A percentile compares a stretch with the other conserved stretches of the same genome.
phyloP scores from a whole-genome alignment of 2,888 invertebrate genomes.

The Amphipyra tragopoginis region DNA sequence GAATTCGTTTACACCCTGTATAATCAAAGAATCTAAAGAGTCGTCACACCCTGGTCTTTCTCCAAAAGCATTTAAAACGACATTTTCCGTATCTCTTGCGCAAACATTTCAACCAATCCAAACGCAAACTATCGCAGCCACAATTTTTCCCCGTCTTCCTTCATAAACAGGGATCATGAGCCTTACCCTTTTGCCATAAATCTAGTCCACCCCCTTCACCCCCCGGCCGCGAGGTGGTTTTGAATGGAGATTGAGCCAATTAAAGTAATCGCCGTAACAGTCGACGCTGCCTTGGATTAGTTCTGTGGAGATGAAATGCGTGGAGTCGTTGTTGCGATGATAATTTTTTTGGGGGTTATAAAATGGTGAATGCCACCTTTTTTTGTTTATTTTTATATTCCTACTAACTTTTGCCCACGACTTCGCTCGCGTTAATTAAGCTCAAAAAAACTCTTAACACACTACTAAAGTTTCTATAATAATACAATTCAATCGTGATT shows the following conservation, averaged over 20 bases:
- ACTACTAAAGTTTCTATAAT: no score
- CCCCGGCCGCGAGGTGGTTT: constrained; percentile 85
- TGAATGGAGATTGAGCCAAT: constrained; percentile 92
- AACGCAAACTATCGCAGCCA: constrained; percentile 61
- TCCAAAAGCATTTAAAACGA: no score
- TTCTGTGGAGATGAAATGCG: constrained; percentile 72
- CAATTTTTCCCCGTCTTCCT: constrained; percentile 86
- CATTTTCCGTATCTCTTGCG: not conserved
- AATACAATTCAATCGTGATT: no score
- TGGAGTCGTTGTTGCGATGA: constrained; percentile 65
- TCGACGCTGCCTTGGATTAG: constrained; percentile 93
- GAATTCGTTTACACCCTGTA: no score
- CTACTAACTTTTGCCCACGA: no score
- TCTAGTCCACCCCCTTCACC: constrained; percentile 76
- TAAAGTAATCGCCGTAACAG: constrained; percentile 93
- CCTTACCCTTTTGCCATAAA: constrained; percentile 89
- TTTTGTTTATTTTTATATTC: no score
- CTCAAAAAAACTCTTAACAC: no score
- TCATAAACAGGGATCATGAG: constrained; percentile 89
- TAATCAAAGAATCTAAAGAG: no score
- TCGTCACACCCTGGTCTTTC: no score
- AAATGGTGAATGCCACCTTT: no score
- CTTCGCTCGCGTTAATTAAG: no score
- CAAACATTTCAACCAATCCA: not conserved
- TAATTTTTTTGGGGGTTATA: constrained; percentile 6